phyloP scores from a whole-genome alignment of 2,797 vertebrate species.

The Pseudomugil gertrudae region DNA sequence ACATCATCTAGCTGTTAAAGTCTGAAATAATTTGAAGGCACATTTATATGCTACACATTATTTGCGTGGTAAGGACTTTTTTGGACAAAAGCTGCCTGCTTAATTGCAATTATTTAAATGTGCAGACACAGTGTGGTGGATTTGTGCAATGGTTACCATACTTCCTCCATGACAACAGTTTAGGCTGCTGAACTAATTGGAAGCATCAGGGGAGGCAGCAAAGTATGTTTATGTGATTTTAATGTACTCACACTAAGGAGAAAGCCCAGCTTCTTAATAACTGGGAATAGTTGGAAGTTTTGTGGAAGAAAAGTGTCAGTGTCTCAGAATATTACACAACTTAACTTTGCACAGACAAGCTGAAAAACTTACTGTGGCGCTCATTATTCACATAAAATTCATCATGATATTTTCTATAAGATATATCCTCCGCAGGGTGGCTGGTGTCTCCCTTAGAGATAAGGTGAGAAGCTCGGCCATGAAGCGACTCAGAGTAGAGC shows the following conservation, averaged over 20 bases:
- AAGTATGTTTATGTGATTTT: slow-evolving; percentile 29
- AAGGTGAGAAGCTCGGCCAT: no score
- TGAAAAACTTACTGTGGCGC: no score
- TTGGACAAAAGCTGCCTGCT: slow-evolving; percentile 17
- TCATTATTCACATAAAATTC: no score
- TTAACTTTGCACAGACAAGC: no score
- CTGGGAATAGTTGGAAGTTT: no score
- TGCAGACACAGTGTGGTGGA: slow-evolving; percentile 21
- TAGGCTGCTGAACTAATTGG: slow-evolving; percentile 61
- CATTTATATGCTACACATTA: slow-evolving; percentile 1
- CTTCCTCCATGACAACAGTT: slow-evolving; percentile 57
- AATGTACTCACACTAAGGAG: background rate
- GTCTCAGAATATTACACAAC: no score
- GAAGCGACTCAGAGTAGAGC: no score
- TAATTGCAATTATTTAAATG: slow-evolving; percentile 46
- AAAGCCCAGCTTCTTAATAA: no score
- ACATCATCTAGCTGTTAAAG: slow-evolving; percentile 34
- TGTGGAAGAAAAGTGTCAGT: background rate
- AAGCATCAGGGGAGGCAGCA: slow-evolving; percentile 18
- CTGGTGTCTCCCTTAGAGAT: no score
- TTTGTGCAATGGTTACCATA: slow-evolving; percentile 53
- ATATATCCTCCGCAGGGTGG: no score
- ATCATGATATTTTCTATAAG: no score
- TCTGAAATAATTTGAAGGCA: slow-evolving; percentile 24
- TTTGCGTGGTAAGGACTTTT: slow-evolving; percentile 26